Conservation (phyloP, 2,113 vertebrate genomes). For the Lanius collurio region DNA sequence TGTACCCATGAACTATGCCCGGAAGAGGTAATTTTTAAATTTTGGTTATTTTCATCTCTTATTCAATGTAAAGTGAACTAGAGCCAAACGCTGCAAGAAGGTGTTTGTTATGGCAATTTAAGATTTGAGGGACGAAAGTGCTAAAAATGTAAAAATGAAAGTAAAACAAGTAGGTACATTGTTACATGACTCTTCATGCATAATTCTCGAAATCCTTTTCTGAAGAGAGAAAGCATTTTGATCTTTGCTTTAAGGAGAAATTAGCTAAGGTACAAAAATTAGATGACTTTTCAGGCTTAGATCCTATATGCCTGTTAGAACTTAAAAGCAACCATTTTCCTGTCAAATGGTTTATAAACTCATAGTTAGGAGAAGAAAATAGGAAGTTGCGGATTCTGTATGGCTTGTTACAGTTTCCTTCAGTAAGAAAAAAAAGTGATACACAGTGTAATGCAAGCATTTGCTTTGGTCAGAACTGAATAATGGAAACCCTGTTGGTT, state of each 20-base stretch:
- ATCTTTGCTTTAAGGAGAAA: neutral
- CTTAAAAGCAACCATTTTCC: neutral
- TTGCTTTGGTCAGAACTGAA: neutral
- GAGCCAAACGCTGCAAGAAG: neutral
- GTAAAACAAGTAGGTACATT: neutral
- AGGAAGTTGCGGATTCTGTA: neutral
- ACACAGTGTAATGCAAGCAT: neutral
- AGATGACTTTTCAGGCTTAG: neutral
- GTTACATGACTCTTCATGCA: neutral
- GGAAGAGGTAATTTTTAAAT: conserved; percentile 86
- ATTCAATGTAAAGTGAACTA: neutral
- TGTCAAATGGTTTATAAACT: neutral
- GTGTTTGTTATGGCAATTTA: neutral
- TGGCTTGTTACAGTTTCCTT: neutral
- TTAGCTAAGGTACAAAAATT: neutral
- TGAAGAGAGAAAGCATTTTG: neutral
- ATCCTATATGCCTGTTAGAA: neutral
- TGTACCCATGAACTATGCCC: conserved; percentile 97
- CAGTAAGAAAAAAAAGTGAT: neutral
- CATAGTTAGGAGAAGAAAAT: neutral
- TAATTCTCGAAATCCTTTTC: neutral
- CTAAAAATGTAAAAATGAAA: neutral
- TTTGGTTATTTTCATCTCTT: neutral
- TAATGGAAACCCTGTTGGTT: neutral
- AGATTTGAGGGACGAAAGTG: neutral